These are phyloP conservation scores for Acipenser oxyrinchus DNA, from an alignment of 2,797 vertebrate species.

Conservation along the genomic window DNA sequence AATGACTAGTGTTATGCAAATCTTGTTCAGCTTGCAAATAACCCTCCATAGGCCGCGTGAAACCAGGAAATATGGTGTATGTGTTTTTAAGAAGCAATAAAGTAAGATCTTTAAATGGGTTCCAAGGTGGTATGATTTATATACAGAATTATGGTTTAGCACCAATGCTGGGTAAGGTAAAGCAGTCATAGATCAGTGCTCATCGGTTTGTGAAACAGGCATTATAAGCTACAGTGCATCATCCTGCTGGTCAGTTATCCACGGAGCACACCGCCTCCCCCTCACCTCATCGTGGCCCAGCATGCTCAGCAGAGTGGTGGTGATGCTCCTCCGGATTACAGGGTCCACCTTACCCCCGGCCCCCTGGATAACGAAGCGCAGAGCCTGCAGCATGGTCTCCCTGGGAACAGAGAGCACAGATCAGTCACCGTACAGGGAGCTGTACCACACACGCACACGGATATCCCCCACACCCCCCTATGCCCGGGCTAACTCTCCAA, in stretches of 20 bases:
- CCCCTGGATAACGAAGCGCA: conserved; percentile 90
- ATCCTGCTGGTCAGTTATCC: too few relatives aligned
- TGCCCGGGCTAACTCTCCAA: background rate
- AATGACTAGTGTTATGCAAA: too few relatives aligned
- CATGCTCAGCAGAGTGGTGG: conserved; percentile 80
- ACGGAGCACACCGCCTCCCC: background rate
- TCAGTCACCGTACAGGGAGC: background rate
- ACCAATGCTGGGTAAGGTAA: background rate
- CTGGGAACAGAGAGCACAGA: conserved; percentile 45
- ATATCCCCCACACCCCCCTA: background rate
- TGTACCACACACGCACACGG: background rate
- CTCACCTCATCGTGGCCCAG: conserved; percentile 95
- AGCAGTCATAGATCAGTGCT: background rate
- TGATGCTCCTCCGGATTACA: conserved; percentile 80
- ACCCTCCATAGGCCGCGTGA: too few relatives aligned
- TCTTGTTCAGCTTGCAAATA: too few relatives aligned
- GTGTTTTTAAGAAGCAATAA: too few relatives aligned
- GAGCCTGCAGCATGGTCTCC: conserved; percentile 94
- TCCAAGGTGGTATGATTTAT: too few relatives aligned
- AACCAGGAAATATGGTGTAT: too few relatives aligned
- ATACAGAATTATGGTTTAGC: too few relatives aligned
- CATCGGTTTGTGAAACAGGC: background rate
- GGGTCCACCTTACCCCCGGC: conserved; percentile 90
- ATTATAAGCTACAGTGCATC: background rate
- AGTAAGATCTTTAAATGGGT: too few relatives aligned